These are phyloP conservation scores for Ormyrus thymus DNA, from an alignment of 2,888 invertebrate species.

Conservation along the genomic window DNA sequence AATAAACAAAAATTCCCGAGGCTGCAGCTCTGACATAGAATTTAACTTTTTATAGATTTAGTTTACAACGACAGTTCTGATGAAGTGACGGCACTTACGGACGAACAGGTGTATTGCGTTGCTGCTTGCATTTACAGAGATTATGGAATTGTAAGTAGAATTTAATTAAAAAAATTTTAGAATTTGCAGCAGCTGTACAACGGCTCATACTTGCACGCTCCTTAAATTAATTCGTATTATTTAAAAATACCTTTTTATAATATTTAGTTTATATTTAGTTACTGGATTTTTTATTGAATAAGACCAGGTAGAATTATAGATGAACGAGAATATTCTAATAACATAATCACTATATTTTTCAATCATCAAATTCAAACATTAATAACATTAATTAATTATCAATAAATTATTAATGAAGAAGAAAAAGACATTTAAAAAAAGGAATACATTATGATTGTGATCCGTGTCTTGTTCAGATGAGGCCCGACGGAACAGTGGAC, in stretches of 20 bases:
- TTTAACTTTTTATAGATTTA: neutral
- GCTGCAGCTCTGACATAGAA: neutral
- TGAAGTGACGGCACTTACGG: neutral
- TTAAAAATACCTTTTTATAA: too few species aligned
- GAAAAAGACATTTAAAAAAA: too few species aligned
- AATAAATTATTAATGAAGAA: too few species aligned
- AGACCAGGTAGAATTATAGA: neutral
- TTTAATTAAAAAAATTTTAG: neutral
- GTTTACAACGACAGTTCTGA: neutral
- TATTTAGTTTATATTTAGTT: too few species aligned
- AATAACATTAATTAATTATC: too few species aligned
- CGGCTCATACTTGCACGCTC: too few species aligned
- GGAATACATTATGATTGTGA: too few species aligned
- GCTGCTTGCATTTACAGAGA: conserved; percentile 38
- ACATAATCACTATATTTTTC: neutral
- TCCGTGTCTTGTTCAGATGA: conserved; percentile 17
- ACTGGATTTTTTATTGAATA: too few species aligned
- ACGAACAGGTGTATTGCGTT: conserved; percentile 36
- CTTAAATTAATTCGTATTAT: too few species aligned
- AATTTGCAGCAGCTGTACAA: too few species aligned
- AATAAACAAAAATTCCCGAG: neutral
- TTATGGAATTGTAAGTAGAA: conserved; percentile 35
- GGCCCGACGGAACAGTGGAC: conserved; percentile 29
- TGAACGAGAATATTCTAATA: neutral
- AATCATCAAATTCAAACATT: neutral